These are phyloP conservation scores for Pecten maximus DNA, from an alignment of 2,888 invertebrate genomes.

Conservation along the genomic window DNA sequence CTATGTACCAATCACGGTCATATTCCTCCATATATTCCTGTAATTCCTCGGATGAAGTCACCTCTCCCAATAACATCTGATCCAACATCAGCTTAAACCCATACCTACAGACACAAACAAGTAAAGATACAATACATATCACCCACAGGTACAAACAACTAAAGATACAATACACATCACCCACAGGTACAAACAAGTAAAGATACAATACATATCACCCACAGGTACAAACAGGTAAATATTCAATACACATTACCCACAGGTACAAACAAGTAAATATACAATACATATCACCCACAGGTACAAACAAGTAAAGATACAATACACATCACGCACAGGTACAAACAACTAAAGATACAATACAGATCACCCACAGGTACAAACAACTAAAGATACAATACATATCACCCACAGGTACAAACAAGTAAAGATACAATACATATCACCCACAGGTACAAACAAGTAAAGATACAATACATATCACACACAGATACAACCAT, in stretches of 20 bases:
- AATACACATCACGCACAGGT: neutral
- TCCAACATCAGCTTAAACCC: slow-evolving; percentile 83
- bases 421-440: too few relatives aligned
- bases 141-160: slow-evolving; percentile 65
- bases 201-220: neutral
- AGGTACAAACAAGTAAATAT: slow-evolving; percentile 17
- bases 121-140: slow-evolving; percentile 50
- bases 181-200: neutral
- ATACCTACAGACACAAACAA: slow-evolving; percentile 71
- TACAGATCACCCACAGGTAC: neutral
- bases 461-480: too few relatives aligned
- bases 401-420: too few relatives aligned
- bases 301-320: neutral
- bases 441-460: too few relatives aligned
- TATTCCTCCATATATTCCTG: slow-evolving; percentile 80
- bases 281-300: too few relatives aligned
- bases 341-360: neutral
- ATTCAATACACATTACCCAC: slow-evolving; percentile 73
- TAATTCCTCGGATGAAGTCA: slow-evolving; percentile 77
- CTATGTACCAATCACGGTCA: slow-evolving; percentile 82
- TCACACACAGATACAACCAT: too few relatives aligned
- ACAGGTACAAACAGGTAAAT: neutral
- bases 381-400: neutral
- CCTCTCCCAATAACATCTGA: slow-evolving; percentile 81
- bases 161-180: neutral